Evolutionary conservation across 2,888 invertebrate species (phyloP), one percentile per base, ranked within the genome.

Genomic region (Autographa gamma): DNA sequence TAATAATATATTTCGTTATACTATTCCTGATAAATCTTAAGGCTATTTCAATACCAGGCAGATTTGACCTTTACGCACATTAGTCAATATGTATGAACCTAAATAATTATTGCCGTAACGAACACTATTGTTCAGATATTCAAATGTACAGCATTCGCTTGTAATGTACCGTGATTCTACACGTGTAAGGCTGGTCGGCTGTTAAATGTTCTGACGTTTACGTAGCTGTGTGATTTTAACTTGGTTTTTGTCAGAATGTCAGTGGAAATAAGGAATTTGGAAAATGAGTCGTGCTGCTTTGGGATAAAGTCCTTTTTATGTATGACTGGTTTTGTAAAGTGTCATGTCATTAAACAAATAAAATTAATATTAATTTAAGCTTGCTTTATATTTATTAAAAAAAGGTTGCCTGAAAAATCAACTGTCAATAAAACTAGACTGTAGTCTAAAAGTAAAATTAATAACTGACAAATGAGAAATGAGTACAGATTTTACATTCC

Each of bases 121-220:
- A 52, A 62, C 13, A 16, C 59, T 25, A 73, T 60, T 77, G 77
- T 62, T 73, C 54, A 67, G 77, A 62, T 64, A 77, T 77, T 75
- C 67, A 67, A 73, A 75, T 77, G 34, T 43, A 52, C 32, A 64
- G 58, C 41, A 25, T 64, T 63, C 18, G 43, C 34, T 59, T 67
- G 13, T 60, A 43, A 60, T 60, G 43, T 64, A 63, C 25, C 31
- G 11, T 34, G 58, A 34, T 8, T 69, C 6, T 38, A 61, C 64
- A 59, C 25, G 61, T 34, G 16, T 48, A 48, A 48, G 14, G 34
- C 52, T 41, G 41, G 38, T 66, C 60, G 32, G 41, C 34, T 68
- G 38, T 19, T 54, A 19, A 70, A 68, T 32, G 32, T 52, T 41
- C 25, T 32, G 19, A 41, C 16, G 38, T 38, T 25, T 56, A 38